Conservation (phyloP, 2,113 vertebrate species). For the Hemiprocne comata region DNA sequence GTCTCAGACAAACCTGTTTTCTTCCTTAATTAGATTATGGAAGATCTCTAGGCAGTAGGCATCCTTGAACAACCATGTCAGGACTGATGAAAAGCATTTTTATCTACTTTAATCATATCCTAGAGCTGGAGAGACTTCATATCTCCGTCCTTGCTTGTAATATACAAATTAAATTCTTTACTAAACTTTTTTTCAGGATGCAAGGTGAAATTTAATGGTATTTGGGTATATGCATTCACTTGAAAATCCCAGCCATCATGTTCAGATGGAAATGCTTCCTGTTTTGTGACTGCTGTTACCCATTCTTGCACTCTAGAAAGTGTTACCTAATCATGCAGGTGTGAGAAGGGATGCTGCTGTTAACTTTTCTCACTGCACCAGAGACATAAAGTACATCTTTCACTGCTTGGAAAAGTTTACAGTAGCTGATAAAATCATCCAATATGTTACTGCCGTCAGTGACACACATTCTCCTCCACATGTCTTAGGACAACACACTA, state of each 20-base stretch:
- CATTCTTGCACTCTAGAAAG: not conserved
- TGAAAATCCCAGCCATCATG: not conserved
- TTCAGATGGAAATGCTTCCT: not conserved
- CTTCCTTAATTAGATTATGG: not conserved
- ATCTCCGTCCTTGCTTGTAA: not conserved
- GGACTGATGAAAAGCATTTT: not conserved
- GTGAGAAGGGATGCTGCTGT: not conserved
- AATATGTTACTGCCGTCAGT: not conserved
- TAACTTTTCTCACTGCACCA: not conserved
- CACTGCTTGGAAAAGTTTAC: not conserved
- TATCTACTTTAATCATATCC: not conserved
- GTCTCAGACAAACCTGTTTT: not conserved
- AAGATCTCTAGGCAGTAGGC: not conserved
- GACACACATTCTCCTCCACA: not conserved
- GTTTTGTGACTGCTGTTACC: not conserved
- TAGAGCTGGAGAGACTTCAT: not conserved
- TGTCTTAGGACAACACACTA: not conserved
- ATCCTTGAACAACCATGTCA: not conserved
- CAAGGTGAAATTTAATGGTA: not conserved
- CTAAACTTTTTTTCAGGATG: not conserved
- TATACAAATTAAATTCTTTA: not conserved
- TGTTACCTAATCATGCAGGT: not conserved
- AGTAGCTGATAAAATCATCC: not conserved
- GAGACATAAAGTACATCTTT: not conserved
- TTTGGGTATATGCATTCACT: not conserved